Evolutionary conservation across 2,888 invertebrate genomes (phyloP).

Genomic region (Leucophora obtusa): DNA sequence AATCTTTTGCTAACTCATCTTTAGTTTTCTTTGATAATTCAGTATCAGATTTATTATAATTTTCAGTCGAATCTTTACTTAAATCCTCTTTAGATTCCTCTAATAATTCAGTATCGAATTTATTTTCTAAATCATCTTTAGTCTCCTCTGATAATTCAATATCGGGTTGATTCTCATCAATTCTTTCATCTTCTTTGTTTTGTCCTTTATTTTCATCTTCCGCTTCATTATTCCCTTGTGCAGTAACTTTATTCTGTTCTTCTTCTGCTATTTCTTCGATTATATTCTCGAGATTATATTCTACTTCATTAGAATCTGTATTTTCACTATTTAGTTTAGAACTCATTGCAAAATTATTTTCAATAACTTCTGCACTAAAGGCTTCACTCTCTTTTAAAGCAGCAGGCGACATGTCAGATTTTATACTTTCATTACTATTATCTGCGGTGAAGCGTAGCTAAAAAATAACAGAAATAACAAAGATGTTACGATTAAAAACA

Average conservation of each 20-base stretch:
- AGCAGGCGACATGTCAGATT: conserved; percentile 67
- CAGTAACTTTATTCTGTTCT: background rate
- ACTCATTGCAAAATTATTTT: conserved; percentile 41
- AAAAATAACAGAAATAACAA: background rate
- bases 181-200: background rate
- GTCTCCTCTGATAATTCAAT: background rate
- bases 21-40: too few species aligned
- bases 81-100: too few species aligned
- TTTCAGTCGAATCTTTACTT: too few species aligned
- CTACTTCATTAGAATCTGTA: conserved; percentile 7
- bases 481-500: too few species aligned
- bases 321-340: conserved; percentile 24
- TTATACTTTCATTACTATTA: conserved; percentile 66
- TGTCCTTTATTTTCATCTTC: background rate
- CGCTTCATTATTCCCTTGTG: background rate
- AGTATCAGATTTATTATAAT: too few species aligned
- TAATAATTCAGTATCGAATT: too few species aligned
- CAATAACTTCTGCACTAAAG: conserved; percentile 64
- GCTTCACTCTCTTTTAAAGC: conserved; percentile 67
- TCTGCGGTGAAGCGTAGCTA: background rate
- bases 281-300: conserved; percentile 1
- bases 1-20: too few species aligned
- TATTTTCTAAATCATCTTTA: background rate
- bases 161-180: background rate
- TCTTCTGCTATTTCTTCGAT: conserved; percentile 11